phyloP scores from a whole-genome alignment of 2,113 vertebrate genomes.

The Sylvicapra grimmia region DNA sequence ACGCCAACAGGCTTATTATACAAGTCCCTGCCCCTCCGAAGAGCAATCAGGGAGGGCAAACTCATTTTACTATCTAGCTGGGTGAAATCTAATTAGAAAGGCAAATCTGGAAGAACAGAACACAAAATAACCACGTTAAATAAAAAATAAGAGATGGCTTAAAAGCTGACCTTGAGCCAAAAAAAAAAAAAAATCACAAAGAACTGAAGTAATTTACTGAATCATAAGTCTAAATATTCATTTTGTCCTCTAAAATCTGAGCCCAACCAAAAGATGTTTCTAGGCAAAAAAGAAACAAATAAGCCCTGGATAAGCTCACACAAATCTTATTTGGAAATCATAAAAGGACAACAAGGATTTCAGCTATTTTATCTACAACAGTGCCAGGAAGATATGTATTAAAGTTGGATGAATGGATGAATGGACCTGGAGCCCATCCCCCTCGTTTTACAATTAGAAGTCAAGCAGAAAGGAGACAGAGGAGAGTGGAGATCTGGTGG shows the following conservation, averaged over 20 bases:
- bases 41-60: background rate
- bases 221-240: constrained; percentile 31
- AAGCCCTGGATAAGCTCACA: background rate
- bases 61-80: constrained; percentile 49
- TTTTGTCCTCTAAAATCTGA: constrained; percentile 17
- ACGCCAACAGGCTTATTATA: background rate
- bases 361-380: background rate
- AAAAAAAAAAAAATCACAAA: constrained; percentile 13
- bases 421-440: background rate
- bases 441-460: background rate
- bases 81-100: constrained; percentile 62
- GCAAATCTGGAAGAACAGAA: constrained; percentile 51
- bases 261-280: constrained; percentile 12
- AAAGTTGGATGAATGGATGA: background rate
- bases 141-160: constrained; percentile 46
- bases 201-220: constrained; percentile 30
- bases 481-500: background rate
- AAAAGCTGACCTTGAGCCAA: constrained; percentile 23
- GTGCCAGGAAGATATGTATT: background rate
- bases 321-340: background rate
- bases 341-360: background rate
- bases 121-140: constrained; percentile 50
- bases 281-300: background rate
- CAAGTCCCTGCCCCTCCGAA: background rate
- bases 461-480: background rate